Evolutionary conservation across 2,113 vertebrate species (phyloP).

Genomic region (Brachirus orientalis): DNA sequence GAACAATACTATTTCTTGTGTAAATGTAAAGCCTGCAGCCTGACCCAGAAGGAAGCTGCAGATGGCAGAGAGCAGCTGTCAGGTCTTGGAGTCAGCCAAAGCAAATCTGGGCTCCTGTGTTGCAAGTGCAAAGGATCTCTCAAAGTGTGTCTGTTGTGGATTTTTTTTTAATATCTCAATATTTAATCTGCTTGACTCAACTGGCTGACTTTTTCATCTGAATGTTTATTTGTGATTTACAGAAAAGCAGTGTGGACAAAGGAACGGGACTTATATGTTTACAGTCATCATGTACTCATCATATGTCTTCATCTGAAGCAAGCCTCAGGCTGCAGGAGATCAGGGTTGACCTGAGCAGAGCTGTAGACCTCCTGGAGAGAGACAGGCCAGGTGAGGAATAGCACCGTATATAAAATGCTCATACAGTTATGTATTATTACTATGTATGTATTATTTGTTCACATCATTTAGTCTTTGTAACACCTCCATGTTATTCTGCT

Average conservation of each 20-base stretch:
- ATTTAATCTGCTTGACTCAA: neutral
- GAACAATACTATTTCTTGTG: slow-evolving; percentile 94
- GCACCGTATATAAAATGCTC: too few species aligned
- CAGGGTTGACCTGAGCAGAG: slow-evolving; percentile 50
- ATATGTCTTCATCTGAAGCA: slow-evolving; percentile 51
- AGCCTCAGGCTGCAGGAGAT: slow-evolving; percentile 63
- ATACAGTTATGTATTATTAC: neutral
- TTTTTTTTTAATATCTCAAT: neutral
- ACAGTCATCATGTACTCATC: slow-evolving; percentile 51
- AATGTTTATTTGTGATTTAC: slow-evolving; percentile 3
- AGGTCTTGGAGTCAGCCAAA: neutral
- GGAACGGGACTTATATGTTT: slow-evolving; percentile 57
- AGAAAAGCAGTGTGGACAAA: slow-evolving; percentile 38
- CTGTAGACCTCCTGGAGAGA: slow-evolving; percentile 71
- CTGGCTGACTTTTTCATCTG: neutral
- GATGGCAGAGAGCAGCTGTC: slow-evolving; percentile 3
- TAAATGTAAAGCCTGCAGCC: slow-evolving; percentile 82
- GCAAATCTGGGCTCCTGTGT: slow-evolving; percentile 81
- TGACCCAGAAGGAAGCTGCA: slow-evolving; percentile 56
- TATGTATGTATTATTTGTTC: too few species aligned
- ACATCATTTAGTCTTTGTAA: neutral
- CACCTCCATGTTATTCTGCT: neutral
- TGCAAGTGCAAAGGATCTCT: slow-evolving; percentile 60
- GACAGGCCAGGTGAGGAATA: slow-evolving; percentile 61
- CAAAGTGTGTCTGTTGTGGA: slow-evolving; percentile 37